A percentile compares a stretch with the other conserved stretches of the same genome.
These are phyloP conservation scores for Flexamia atlantica DNA, from an alignment of 2,888 invertebrate genomes.

Conservation along the genomic window DNA sequence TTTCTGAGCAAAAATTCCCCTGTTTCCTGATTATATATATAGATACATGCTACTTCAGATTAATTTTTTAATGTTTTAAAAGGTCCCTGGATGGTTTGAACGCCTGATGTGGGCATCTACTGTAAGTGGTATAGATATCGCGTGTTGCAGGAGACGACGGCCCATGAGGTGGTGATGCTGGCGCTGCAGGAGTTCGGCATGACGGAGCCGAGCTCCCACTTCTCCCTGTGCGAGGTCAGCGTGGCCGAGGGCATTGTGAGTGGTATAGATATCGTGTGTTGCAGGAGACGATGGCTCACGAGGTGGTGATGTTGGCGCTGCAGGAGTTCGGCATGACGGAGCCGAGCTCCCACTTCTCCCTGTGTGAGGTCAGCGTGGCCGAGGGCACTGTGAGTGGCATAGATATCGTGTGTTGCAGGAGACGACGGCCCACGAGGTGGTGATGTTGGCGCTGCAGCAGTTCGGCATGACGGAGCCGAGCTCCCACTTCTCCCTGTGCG, in stretches of 20 bases:
- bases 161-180: slow-evolving; percentile 94
- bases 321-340: slow-evolving; percentile 98
- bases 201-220: slow-evolving; percentile 95
- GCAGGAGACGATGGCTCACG: slow-evolving; percentile 81
- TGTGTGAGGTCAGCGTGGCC: slow-evolving; percentile 97
- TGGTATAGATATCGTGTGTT: no score
- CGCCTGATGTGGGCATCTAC: no score
- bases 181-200: slow-evolving; percentile 97
- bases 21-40: no score
- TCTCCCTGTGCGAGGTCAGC: slow-evolving; percentile 96
- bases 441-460: slow-evolving; percentile 97
- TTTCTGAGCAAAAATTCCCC: no score
- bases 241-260: slow-evolving; percentile 97
- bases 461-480: slow-evolving; percentile 97
- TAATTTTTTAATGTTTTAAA: no score
- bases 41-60: no score
- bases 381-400: no score
- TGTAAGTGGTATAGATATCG: no score
- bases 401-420: slow-evolving; percentile 77
- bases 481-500: slow-evolving; percentile 96
- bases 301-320: slow-evolving; percentile 97
- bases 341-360: slow-evolving; percentile 94
- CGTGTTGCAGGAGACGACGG: slow-evolving; percentile 79
- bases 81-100: no score
- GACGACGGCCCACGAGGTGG: slow-evolving; percentile 86